Evolutionary conservation across 2,113 vertebrate species (phyloP).

Genomic region (Syngnathus scovelli): DNA sequence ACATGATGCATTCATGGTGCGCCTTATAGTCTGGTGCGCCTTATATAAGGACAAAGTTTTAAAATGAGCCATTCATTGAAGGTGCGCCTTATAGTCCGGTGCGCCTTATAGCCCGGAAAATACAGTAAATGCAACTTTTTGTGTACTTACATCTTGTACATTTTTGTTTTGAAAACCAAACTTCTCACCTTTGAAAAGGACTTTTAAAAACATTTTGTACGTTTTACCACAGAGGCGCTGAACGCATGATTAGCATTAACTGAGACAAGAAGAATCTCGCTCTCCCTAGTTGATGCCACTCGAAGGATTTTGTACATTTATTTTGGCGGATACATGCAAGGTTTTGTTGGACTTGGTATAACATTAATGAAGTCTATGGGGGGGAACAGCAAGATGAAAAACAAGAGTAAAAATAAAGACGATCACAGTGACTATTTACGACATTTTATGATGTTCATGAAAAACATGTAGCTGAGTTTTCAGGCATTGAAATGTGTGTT

Average conservation of each 20-base stretch:
- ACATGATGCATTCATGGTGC: no score
- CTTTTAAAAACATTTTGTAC: conserved; percentile 29
- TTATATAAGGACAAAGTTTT: no score
- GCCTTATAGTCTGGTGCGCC: no score
- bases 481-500: neutral
- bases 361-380: conserved; percentile 50
- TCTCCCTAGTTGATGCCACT: conserved; percentile 39
- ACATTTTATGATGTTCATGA: neutral
- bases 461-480: neutral
- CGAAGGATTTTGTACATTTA: conserved; percentile 32
- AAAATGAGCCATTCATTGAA: no score
- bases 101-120: no score
- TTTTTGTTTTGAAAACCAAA: neutral
- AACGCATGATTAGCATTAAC: conserved; percentile 43
- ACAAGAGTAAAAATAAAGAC: conserved; percentile 4
- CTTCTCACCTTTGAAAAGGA: conserved; percentile 17
- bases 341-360: conserved; percentile 36
- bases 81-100: no score
- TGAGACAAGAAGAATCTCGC: conserved; percentile 35
- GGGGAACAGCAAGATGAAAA: conserved; percentile 6
- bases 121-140: no score
- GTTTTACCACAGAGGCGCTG: conserved; percentile 17
- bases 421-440: neutral
- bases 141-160: no score
- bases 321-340: conserved; percentile 22